Evolutionary conservation across 30 jellyfish, hydroid and myxozoan species (phyloP), one percentile per base, ranked within the genome.

Genomic region (Pseudorhiza aurosa): DNA sequence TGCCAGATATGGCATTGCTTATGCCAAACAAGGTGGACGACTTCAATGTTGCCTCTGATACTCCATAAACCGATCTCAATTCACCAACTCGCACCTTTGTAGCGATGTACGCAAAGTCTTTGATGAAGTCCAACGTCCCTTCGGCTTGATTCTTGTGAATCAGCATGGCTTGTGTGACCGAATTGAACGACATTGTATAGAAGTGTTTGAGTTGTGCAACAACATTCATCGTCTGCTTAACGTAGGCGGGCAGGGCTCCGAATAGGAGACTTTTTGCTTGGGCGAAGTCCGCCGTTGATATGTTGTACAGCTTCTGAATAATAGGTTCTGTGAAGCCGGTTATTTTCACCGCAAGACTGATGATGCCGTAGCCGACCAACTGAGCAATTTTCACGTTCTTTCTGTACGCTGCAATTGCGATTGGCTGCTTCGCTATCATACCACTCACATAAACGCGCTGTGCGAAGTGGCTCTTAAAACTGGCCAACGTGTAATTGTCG

Each of bases 121-220:
- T 58, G 60, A 76, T 25, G 35, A 76, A 76, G 60, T 76, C 88
- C 1, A 32, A 28, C 5, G 55, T 59, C 9, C 80, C 88, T 12
- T 76, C 88, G 7, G 88, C 28, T 6, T 24, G 58, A 30, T 62
- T 76, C 32, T 62, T 76, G 44, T 76, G 88, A 15, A 76, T 40
- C 9, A 76, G 36, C 32, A 76, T 32, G 1, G 80, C 79, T 25
- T 39, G 58, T 0, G 71, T 80, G 17, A 76, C 27, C 30, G 88
- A 76, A 36, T 60, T 30, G 18, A 76, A 43, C 12, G 88, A 76
- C 88, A 76, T 37, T 17, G 70, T 58, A 22, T 57, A 44, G 56
- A 33, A 76, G 17, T 42, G 77, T 44, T 43, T 76, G 12, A 76
- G 21, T 15, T 36, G 53, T 1, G 76, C 9, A 6, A 22, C 33